Evolutionary conservation across 2,888 invertebrate genomes (phyloP).

Genomic region (Conchocele bisecta): DNA sequence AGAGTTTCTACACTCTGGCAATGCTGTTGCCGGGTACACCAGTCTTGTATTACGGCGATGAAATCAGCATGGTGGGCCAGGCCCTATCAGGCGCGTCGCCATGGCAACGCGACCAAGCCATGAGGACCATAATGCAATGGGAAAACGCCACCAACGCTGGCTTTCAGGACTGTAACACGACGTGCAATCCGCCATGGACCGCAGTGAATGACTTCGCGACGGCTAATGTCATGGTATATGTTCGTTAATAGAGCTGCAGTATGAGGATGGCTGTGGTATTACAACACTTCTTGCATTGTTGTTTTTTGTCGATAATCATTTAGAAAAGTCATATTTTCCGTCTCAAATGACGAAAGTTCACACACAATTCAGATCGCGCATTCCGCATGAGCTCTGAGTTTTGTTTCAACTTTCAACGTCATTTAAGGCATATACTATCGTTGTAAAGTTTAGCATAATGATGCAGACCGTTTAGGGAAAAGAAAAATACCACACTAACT

Average conservation of each 20-base stretch:
- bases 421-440: too few species aligned
- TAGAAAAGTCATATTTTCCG: too few species aligned
- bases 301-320: too few species aligned
- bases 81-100: neutral
- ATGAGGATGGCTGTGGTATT: too few species aligned
- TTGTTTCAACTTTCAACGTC: too few species aligned
- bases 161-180: constrained; percentile 63
- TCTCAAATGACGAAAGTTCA: too few species aligned
- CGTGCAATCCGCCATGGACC: constrained; percentile 63
- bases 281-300: too few species aligned
- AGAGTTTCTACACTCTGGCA: constrained; percentile 90
- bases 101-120: constrained; percentile 53
- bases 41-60: constrained; percentile 94
- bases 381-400: too few species aligned
- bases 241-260: neutral
- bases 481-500: too few species aligned
- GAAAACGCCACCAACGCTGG: constrained; percentile 66
- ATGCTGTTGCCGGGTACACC: constrained; percentile 93
- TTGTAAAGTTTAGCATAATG: too few species aligned
- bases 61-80: constrained; percentile 88
- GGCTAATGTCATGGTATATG: constrained; percentile 68
- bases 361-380: too few species aligned
- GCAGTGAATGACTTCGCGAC: constrained; percentile 48
- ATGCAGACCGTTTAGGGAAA: too few species aligned
- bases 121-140: constrained; percentile 79